Conservation (phyloP, 2,113 vertebrate genomes). For the Spheniscus mendiculus region DNA sequence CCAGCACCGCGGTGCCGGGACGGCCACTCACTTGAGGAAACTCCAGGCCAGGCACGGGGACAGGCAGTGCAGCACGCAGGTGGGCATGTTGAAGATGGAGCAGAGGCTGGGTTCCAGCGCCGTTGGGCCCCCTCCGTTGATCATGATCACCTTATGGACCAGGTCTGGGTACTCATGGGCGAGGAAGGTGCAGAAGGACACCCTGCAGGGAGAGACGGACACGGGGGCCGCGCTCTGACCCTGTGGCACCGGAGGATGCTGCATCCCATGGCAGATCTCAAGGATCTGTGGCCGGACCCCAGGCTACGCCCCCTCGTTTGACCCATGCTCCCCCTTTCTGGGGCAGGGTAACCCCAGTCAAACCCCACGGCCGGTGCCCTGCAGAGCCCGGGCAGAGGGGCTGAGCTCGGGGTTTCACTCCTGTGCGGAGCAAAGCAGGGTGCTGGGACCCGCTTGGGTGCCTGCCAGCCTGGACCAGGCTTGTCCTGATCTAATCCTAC, state of each 20-base stretch:
- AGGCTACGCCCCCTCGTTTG: background rate
- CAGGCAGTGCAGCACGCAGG: conserved; percentile 90
- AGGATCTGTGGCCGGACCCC: background rate
- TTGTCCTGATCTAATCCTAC: background rate
- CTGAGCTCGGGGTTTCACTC: background rate
- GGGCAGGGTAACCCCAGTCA: background rate
- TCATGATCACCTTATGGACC: conserved; percentile 98
- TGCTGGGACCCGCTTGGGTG: background rate
- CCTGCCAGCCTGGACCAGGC: background rate
- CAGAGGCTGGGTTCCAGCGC: conserved; percentile 94
- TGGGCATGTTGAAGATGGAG: conserved; percentile 96
- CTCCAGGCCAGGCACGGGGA: conserved; percentile 93
- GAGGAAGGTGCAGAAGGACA: conserved; percentile 97
- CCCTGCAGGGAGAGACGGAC: conserved; percentile 61
- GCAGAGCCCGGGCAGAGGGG: background rate
- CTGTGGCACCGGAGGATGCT: background rate
- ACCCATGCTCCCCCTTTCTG: fast-evolving
- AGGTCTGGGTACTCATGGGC: conserved; percentile 96
- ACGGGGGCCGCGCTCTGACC: fast-evolving
- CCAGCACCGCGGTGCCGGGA: fast-evolving
- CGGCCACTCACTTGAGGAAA: conserved; percentile 86
- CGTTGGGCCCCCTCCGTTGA: conserved; percentile 94
- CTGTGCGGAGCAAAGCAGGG: background rate
- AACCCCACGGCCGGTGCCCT: background rate
- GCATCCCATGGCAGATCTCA: background rate